These are phyloP conservation scores for Bos taurus DNA, from an alignment of 2,113 vertebrate genomes.

Conservation along the genomic window ARS-UCD2.0 NC_037331.1:93158001-93158500, in stretches of 20 bases:
- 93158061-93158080: neutral
- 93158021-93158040: neutral
- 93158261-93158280: neutral
- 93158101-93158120: neutral
- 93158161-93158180: neutral
- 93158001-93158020: neutral
- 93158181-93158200: neutral
- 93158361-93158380: neutral
- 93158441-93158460: neutral
- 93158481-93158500: neutral
- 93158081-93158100: neutral
- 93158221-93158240: neutral
- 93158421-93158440: neutral
- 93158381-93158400: neutral
- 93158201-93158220: neutral
- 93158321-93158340: neutral
- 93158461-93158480: neutral
- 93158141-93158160: neutral
- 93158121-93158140: too few relatives aligned
- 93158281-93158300: neutral
- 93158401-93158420: neutral
- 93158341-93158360: neutral
- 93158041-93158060: neutral
- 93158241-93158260: neutral
- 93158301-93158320: neutral